Base-by-base conservation (phyloP, 2,113 vertebrate genomes). In the Sisor rabdophorus region DNA sequence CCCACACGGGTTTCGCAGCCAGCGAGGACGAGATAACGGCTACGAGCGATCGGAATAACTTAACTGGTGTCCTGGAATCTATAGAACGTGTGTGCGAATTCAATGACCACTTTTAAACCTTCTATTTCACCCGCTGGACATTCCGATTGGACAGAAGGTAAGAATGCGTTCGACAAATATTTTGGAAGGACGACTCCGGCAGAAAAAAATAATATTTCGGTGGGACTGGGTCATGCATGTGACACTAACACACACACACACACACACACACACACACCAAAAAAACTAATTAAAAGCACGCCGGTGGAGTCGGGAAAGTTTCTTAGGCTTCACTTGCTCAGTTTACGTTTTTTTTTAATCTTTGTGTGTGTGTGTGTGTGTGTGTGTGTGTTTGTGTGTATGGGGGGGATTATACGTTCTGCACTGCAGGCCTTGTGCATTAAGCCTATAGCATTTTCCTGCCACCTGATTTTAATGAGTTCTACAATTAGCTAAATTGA, bases 401-500 rank as follows among this genome's bases (percentile, higher is more conserved):
- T 74, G 67, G 65, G 65, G 32, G 61, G 85, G 85, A 86, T 87
- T 87, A 85, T 80, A 79, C 75, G 82, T 87, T 87, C 82, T 84
- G 81, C 85, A 84, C 82, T 73, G 80, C 56, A 84, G 81, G 77
- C 50, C 85, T 84, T 84, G 81, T 83, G 84, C 81, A 84, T 81
- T 82, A 77, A 77, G 77, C 82, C 82, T 76, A 82, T 78, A 81
- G 75, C 80, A 32, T 82, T 85, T 87, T 82, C 83, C 83, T 86
- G 82, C 80, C 83, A 89, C 87, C 88, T 86, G 86, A 84, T 89
- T 91, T 92, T 93, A 93, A 92, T 90, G 89, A 91, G 89, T 89
- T 90, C 89, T 86, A 91, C 90, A 92, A 93, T 93, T 93, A 93
- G 90, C 86, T 78, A 76, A 84, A 89, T 89, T 88, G 88, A 90